These are phyloP conservation scores for Protophormia terraenovae DNA, from an alignment of 2,888 invertebrate species.

Conservation along the genomic window DNA sequence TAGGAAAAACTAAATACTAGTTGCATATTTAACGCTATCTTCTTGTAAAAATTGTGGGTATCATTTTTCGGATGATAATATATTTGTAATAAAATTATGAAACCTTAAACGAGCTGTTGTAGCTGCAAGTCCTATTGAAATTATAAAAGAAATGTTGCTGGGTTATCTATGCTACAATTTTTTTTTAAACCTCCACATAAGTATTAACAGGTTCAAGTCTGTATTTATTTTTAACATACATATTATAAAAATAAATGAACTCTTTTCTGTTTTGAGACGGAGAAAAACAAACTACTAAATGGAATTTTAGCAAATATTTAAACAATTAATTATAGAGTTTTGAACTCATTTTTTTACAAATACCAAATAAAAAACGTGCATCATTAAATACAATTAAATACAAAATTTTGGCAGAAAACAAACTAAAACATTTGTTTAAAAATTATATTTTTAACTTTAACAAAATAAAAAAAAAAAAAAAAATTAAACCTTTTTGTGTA, in stretches of 20 bases:
- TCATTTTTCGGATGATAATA: no score
- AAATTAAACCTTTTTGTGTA: no score
- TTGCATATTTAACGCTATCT: no score
- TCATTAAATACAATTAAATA: slow-evolving; percentile 3
- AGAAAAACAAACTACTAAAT: neutral
- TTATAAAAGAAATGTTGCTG: no score
- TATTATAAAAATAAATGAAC: neutral
- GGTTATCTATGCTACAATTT: no score
- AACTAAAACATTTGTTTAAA: neutral
- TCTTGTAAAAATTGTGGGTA: no score
- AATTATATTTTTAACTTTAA: neutral
- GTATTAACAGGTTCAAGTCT: neutral
- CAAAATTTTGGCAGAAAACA: neutral
- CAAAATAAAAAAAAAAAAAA: neutral
- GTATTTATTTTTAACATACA: neutral
- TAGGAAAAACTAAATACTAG: no score
- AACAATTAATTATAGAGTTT: slow-evolving; percentile 17
- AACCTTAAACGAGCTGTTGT: no score
- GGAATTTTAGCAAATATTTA: slow-evolving; percentile 22
- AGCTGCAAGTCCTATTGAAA: no score
- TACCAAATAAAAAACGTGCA: slow-evolving; percentile 1
- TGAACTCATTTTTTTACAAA: neutral
- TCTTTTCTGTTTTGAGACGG: neutral
- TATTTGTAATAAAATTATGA: no score
- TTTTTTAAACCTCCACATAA: no score